Base-by-base conservation (phyloP, 1,140 invertebrate species). In the Tribolium castaneum region DNA sequence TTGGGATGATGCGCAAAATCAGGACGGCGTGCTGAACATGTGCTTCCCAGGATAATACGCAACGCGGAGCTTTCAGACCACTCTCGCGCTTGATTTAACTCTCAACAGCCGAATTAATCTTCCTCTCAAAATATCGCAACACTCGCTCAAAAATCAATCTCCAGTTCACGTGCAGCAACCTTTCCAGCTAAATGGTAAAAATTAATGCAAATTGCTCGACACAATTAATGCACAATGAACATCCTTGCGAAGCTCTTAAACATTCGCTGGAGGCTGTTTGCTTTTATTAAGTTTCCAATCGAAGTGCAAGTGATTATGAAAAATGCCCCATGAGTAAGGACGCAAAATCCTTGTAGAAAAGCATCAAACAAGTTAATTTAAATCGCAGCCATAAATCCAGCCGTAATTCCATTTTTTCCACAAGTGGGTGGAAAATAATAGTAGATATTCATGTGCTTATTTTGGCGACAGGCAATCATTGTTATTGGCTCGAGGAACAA, bases 1-100 rank as follows among this genome's bases (percentile, higher is more conserved):
- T 59, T 25, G 19, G 76, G 39, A 49, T 49, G 50, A 50, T 72
- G 72, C 66, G 71, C 76, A 72, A 75, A 70, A 70, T 71, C 77
- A 39, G 49, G 50, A 39, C 77, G 70, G 62, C 70, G 59, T 79
- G 70, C 13, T 13, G 16, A 74, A 62, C 75, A 76, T 70, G 75
- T 76, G 75, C 54, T 77, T 62, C 49, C 7, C 50, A 56, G 54
- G 56, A 50, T 49, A 34, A 30, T 34, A 35, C 52, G 52, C 13
- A 16, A 6, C 49, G 49, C 70, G 14, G 49, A 72, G 25, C 25
- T 30, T 30, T 30, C 25, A 3, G 25, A 30, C 1, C 6, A 30
- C 25, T 30, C 25, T 30, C 25, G 25, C 25, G 25, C 25, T 30
- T 30, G 25, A 30, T 30, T 30, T 30, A 30, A 3, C 25, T 30